A percentile compares a stretch with the other conserved stretches of the same genome.
Conservation (phyloP, 2,888 invertebrate genomes). For the Aleiodes leptofemur region DNA sequence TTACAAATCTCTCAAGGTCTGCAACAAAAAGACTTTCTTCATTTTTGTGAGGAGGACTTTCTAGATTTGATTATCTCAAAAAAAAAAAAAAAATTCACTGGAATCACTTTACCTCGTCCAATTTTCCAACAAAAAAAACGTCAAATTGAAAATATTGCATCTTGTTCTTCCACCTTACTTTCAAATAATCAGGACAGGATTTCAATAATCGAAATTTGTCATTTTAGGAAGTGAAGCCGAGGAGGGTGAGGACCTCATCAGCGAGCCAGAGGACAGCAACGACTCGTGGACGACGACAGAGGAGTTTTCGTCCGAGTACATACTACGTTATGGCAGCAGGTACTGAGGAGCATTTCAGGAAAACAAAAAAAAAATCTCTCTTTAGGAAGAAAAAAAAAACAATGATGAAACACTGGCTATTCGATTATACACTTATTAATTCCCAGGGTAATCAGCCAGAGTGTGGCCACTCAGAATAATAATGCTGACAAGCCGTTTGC, state of each 20-base stretch:
- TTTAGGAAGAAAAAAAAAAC: conserved; percentile 41
- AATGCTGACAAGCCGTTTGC: conserved; percentile 85
- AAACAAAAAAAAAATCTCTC: conserved; percentile 31
- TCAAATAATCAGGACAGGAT: too few species aligned
- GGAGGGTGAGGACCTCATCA: conserved; percentile 82
- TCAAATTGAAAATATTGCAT: neutral
- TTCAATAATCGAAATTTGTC: neutral
- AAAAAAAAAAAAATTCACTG: too few species aligned
- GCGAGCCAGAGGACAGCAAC: conserved; percentile 88
- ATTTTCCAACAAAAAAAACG: neutral
- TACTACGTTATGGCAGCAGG: conserved; percentile 85
- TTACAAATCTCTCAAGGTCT: too few species aligned
- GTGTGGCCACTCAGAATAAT: conserved; percentile 54
- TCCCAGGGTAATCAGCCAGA: conserved; percentile 60
- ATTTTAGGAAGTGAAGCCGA: conserved; percentile 83
- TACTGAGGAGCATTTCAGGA: conserved; percentile 60
- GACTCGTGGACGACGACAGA: conserved; percentile 88
- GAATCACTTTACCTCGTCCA: neutral
- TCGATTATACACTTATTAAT: conserved; percentile 51
- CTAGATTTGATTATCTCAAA: too few species aligned
- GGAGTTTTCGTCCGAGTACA: conserved; percentile 88
- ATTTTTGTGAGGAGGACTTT: too few species aligned
- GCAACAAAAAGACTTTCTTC: too few species aligned
- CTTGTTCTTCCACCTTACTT: too few species aligned
- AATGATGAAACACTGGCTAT: conserved; percentile 38